phyloP scores from a whole-genome alignment of 53 echinoderm and acorn worm genomes.

The Holothuria scabra region DNA sequence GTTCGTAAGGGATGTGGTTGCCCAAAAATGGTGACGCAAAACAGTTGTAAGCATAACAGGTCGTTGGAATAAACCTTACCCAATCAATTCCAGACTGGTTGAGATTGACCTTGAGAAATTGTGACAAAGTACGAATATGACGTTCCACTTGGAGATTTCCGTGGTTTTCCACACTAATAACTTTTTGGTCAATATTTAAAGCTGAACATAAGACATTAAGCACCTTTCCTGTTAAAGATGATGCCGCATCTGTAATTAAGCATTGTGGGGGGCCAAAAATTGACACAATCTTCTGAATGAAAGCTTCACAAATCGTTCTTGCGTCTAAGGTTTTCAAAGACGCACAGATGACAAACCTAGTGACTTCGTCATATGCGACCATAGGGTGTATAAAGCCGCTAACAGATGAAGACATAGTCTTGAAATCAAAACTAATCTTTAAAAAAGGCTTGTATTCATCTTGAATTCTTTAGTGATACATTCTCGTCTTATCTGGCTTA shows the following conservation, averaged over 20 bases:
- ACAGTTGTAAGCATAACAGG: neutral
- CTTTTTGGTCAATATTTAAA: no score
- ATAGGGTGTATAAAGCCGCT: no score
- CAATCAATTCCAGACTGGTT: no score
- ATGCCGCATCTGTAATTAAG: no score
- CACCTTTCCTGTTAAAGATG: no score
- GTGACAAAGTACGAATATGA: no score
- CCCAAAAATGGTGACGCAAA: neutral
- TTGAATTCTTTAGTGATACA: neutral
- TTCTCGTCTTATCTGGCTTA: neutral
- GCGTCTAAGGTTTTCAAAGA: slow-evolving; percentile 16
- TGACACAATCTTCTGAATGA: neutral
- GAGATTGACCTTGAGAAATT: no score
- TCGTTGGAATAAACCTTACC: neutral
- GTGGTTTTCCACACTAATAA: no score
- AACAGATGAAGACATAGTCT: neutral
- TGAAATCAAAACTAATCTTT: neutral
- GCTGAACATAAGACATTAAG: no score
- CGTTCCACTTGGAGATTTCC: no score
- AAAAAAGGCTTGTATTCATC: neutral
- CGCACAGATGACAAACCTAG: neutral
- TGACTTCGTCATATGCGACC: neutral
- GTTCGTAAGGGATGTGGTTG: slow-evolving; percentile 6
- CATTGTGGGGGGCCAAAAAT: no score
- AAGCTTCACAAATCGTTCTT: no score